Conservation (phyloP, 2,797 vertebrate genomes). For the Myioborus melanocephalus region DNA sequence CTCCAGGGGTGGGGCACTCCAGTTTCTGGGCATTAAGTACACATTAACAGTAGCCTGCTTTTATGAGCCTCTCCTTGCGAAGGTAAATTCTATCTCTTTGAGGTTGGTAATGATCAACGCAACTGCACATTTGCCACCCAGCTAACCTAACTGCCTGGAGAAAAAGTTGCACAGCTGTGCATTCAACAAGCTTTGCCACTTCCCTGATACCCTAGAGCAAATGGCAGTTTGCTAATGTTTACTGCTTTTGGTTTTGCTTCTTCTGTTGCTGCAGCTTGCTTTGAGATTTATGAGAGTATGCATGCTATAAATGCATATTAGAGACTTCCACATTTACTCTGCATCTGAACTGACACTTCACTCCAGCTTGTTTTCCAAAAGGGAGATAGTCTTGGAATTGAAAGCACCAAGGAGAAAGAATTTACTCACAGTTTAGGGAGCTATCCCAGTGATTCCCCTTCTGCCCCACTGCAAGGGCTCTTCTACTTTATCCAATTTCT, state of each 20-base stretch:
- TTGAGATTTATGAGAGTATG: neutral
- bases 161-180: neutral
- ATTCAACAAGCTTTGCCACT: slow-evolving; percentile 28
- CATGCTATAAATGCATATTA: neutral
- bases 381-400: neutral
- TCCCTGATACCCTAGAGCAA: neutral
- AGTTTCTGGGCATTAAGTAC: neutral
- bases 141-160: neutral
- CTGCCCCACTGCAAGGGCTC: neutral
- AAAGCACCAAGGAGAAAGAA: neutral
- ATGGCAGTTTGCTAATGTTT: neutral
- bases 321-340: neutral
- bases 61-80: neutral
- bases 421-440: neutral
- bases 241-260: neutral
- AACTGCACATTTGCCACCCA: neutral
- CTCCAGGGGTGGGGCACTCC: neutral
- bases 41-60: neutral
- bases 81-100: neutral
- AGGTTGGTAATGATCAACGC: neutral
- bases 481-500: neutral
- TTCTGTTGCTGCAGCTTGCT: neutral
- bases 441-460: neutral
- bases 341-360: neutral
- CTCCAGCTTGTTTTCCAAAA: neutral